A percentile compares a stretch with the other conserved stretches of the same genome.
phyloP scores from a whole-genome alignment of 2,888 invertebrate species.

The Cheilosia grossa region DNA sequence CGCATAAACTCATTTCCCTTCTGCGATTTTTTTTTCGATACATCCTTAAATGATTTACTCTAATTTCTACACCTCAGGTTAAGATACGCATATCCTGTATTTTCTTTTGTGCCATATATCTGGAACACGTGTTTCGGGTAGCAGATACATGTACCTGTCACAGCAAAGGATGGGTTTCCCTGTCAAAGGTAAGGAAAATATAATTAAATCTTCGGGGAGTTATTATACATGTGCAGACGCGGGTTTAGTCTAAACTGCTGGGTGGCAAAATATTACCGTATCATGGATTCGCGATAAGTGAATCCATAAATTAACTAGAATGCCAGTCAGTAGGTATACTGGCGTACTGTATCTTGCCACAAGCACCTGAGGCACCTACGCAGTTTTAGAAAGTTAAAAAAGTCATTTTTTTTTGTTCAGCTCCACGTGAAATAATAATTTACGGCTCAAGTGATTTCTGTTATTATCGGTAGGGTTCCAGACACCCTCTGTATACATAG shows the following conservation, averaged over 20 bases:
- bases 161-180: constrained; percentile 25
- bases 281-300: constrained; percentile 32
- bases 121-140: constrained; percentile 46
- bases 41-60: constrained; percentile 43
- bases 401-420: neutral
- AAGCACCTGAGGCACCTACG: constrained; percentile 24
- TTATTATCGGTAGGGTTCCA: constrained; percentile 1
- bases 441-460: constrained; percentile 25
- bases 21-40: constrained; percentile 55
- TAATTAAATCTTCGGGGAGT: constrained; percentile 57
- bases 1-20: neutral
- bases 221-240: neutral
- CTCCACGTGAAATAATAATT: constrained; percentile 8
- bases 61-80: constrained; percentile 51
- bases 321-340: neutral
- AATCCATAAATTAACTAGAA: constrained; percentile 37
- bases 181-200: constrained; percentile 57
- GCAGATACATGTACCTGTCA: constrained; percentile 50
- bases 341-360: neutral
- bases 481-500: neutral
- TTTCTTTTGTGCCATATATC: constrained; percentile 22
- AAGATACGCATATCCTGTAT: constrained; percentile 5
- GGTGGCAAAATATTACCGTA: constrained; percentile 19
- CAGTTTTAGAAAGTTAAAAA: neutral
- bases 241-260: neutral